Evolutionary conservation across 2,888 invertebrate species (phyloP).

Genomic region (Priocnemis perturbator): DNA sequence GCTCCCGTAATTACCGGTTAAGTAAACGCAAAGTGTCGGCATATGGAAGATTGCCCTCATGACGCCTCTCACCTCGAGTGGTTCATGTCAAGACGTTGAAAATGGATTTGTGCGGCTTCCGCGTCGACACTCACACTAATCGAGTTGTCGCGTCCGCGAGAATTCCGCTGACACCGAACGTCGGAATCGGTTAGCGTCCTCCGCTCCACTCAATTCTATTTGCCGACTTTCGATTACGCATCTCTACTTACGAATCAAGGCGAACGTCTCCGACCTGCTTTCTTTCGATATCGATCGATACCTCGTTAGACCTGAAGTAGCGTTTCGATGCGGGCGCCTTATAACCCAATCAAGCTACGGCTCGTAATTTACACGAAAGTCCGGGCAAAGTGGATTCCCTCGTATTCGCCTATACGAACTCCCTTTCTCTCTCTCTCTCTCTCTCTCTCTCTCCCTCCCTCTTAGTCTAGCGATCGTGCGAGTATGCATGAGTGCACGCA

Average conservation of each 20-base stretch:
- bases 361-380: neutral
- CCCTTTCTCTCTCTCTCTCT: neutral
- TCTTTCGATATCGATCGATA: too few relatives aligned
- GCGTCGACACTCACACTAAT: too few relatives aligned
- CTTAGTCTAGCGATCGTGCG: neutral
- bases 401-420: neutral
- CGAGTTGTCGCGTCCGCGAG: too few relatives aligned
- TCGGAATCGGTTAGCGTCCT: too few relatives aligned
- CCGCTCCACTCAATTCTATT: too few relatives aligned
- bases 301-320: neutral
- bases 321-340: neutral
- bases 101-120: too few relatives aligned
- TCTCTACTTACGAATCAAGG: too few relatives aligned
- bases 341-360: neutral
- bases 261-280: too few relatives aligned
- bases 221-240: too few relatives aligned
- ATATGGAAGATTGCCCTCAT: constrained; percentile 19
- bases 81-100: too few relatives aligned
- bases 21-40: constrained; percentile 19
- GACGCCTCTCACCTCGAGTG: neutral
- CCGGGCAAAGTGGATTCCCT: neutral
- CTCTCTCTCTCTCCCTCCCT: neutral
- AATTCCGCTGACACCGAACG: too few relatives aligned
- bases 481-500: neutral
- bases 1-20: constrained; percentile 35